Evolutionary conservation across 2,888 invertebrate genomes (phyloP).

Genomic region (Parasteatoda lunata): DNA sequence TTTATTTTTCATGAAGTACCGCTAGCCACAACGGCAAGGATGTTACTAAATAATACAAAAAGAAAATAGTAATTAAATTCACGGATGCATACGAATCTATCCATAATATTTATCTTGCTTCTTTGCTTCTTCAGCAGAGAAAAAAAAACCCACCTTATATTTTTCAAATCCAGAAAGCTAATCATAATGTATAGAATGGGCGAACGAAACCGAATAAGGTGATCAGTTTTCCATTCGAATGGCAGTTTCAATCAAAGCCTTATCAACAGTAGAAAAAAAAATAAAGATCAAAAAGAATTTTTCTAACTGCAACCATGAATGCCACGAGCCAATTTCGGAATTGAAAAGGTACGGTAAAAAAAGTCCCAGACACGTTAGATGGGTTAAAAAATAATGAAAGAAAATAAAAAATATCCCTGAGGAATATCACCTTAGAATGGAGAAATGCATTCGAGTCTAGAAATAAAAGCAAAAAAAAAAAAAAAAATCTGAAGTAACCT

Average conservation of each 20-base stretch:
- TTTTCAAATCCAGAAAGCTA: background rate
- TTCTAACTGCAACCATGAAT: constrained; percentile 10
- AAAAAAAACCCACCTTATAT: background rate
- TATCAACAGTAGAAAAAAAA: background rate
- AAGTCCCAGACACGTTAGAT: background rate
- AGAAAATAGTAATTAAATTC: too few relatives aligned
- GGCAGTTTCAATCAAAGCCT: background rate
- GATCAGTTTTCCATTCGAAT: background rate
- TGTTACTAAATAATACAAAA: too few relatives aligned
- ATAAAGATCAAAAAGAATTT: constrained; percentile 1
- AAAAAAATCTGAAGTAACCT: constrained; percentile 7
- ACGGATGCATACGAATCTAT: too few relatives aligned
- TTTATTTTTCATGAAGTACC: too few relatives aligned
- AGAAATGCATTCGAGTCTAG: background rate
- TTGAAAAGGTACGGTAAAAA: constrained; percentile 17
- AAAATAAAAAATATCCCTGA: background rate
- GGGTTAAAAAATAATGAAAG: background rate
- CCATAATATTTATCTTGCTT: too few relatives aligned
- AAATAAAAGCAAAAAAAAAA: constrained; percentile 6
- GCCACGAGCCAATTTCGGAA: constrained; percentile 25
- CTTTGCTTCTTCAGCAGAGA: too few relatives aligned
- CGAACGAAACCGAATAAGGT: background rate
- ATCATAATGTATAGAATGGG: background rate
- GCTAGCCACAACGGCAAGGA: too few relatives aligned
- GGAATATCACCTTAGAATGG: constrained; percentile 6